Base-by-base conservation (phyloP, 2,888 invertebrate species). In the Apoderus coryli region DNA sequence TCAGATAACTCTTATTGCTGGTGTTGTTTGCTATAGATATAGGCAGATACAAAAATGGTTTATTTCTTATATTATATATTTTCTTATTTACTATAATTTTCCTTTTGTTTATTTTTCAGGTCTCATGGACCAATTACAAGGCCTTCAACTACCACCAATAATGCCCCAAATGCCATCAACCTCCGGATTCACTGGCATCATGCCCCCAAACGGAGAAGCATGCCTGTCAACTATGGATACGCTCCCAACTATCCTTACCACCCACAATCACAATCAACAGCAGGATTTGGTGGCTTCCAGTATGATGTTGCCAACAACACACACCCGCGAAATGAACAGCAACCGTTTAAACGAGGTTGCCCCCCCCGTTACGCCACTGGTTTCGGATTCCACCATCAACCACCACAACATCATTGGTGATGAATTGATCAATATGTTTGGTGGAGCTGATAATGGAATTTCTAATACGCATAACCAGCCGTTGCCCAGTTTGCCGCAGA, bases 141-240 rank as follows among this genome's bases (percentile, higher is more conserved):
- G n/a, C n/a, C n/a, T n/a, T n/a, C n/a, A n/a, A n/a, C n/a, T n/a
- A n/a, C n/a, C n/a, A n/a, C n/a, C n/a, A n/a, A n/a, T n/a, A n/a
- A n/a, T n/a, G n/a, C n/a, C n/a, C n/a, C n/a, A n/a, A n/a, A n/a
- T n/a, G n/a, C n/a, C n/a, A n/a, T n/a, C n/a, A n/a, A n/a, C n/a
- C n/a, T n/a, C n/a, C n/a, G n/a, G n/a, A n/a, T n/a, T n/a, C n/a
- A n/a, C n/a, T n/a, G n/a, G n/a, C n/a, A n/a, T 72, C 65, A 79
- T 79, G 82, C 78, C 82, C 82, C 84, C 84, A 84, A 85, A 85
- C 84, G 81, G 81, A 81, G 78, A 80, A 72, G 84, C 84, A 82
- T 84, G 84, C 79, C 82, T 78, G 80, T 82, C 82, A 76, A 74
- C 72, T 76, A 77, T 75, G 65, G 74, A 69, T 65, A 67, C 80